Evolutionary conservation across 2,113 vertebrate genomes (phyloP).

Genomic region (Sula dactylatra): DNA sequence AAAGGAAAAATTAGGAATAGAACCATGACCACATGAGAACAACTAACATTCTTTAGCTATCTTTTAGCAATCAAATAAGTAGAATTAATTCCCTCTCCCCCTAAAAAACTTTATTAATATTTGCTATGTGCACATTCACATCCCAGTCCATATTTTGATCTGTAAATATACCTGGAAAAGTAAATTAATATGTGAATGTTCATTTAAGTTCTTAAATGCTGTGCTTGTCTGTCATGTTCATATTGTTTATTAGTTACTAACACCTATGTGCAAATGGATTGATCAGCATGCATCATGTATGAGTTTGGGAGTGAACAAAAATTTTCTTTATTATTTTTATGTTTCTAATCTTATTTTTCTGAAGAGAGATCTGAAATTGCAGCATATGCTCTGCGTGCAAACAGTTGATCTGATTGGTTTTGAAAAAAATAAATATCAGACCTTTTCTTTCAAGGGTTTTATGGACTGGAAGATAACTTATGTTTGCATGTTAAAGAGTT

Average conservation of each 20-base stretch:
- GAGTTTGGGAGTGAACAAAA: background rate
- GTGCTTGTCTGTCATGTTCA: background rate
- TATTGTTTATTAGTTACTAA: background rate
- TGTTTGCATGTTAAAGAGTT: background rate
- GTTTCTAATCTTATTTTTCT: background rate
- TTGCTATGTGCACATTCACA: background rate
- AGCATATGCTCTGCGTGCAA: background rate
- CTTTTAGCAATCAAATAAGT: background rate
- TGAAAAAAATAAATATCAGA: background rate
- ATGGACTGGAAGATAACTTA: background rate
- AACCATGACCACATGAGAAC: background rate
- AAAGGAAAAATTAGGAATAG: background rate
- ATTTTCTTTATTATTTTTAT: background rate
- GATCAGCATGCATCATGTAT: background rate
- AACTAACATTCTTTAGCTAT: background rate
- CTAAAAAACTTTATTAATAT: background rate
- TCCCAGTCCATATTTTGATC: background rate
- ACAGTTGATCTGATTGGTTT: background rate
- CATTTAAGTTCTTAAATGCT: background rate
- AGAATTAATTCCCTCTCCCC: background rate
- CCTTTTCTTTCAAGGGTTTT: background rate
- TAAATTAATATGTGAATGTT: background rate
- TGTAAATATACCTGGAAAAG: background rate
- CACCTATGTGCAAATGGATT: background rate
- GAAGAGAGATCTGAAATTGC: background rate